Evolutionary conservation across 2,797 vertebrate species (phyloP).

Genomic region (Danio aesculapii): DNA sequence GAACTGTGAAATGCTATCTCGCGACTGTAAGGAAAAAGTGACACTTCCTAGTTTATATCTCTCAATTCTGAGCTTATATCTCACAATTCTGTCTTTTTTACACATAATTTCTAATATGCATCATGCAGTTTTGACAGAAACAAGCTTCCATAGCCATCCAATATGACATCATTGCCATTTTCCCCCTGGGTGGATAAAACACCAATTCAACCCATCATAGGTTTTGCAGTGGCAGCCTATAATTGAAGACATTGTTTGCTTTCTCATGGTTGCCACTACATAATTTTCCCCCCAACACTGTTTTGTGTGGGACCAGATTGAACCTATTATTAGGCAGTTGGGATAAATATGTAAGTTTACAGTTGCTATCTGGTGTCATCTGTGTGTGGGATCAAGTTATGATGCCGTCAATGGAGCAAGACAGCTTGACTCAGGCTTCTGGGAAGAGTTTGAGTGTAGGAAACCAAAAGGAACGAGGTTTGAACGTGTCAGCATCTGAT

Average conservation of each 20-base stretch:
- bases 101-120: too few species aligned
- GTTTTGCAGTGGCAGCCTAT: conserved; percentile 19
- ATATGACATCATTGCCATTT: conserved; percentile 11
- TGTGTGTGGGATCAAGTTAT: conserved; percentile 56
- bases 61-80: too few species aligned
- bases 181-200: conserved; percentile 11
- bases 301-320: conserved; percentile 14
- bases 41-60: too few species aligned
- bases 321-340: conserved; percentile 46
- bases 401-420: conserved; percentile 47
- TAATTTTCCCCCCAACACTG: conserved; percentile 10
- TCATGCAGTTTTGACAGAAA: too few species aligned
- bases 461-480: conserved; percentile 14
- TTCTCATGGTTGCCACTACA: neutral
- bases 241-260: conserved; percentile 27
- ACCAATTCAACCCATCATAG: conserved; percentile 14
- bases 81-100: too few species aligned
- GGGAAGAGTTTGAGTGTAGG: conserved; percentile 26
- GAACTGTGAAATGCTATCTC: too few species aligned
- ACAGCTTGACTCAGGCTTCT: conserved; percentile 61
- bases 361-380: conserved; percentile 45
- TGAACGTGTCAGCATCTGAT: conserved; percentile 24
- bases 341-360: conserved; percentile 46
- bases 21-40: too few species aligned
- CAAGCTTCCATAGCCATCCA: neutral